Evolutionary conservation across 2,888 invertebrate genomes (phyloP), one percentile per base, ranked within the genome.

Genomic region (Nephrocerus scutellatus): DNA sequence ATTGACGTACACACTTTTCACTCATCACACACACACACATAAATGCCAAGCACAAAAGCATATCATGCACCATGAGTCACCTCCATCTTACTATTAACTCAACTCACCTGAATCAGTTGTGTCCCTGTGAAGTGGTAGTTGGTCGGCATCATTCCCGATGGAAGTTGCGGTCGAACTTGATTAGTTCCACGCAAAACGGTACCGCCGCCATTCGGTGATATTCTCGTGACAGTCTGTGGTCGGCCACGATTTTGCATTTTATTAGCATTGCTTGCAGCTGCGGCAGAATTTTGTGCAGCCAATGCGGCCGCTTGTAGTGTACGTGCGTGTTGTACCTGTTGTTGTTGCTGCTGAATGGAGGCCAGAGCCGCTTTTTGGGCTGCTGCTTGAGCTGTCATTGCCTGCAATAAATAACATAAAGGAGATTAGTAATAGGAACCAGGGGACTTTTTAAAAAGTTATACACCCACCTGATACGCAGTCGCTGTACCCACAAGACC

Each of bases 381-480:
- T 15, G 68, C 66, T 14, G 66, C 67, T 44, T 68, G 68, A 4
- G 69, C 69, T 21, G 69, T 68, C 68, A 69, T 69, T 3, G 68
- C 69, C 67, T 67, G 14, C 7, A 24, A 42, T 29, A 26, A 13
- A 13, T 23, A 31, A 14, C 25, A 21, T 13, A 9, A 13, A 30
- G 15, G 6, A 15, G 9, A 26, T 18, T n/a, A 13, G 14, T 5
- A 29, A 15, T 6, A 21, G 16, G n/a, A 6, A 24, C 21, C 18
- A 12, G 6, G 30, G 19, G 16, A 29, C 13, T 34, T n/a, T n/a
- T n/a, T n/a, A n/a, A n/a, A n/a, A n/a, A n/a, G n/a, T n/a, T n/a
- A n/a, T n/a, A n/a, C n/a, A n/a, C n/a, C n/a, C 48, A 68, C 67
- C 56, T 69, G 69, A 54, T 69, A 69, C n/a, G 69, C 69, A 12